Evolutionary conservation across 2,888 invertebrate species (phyloP).

Genomic region (Antheraea yamamai): DNA sequence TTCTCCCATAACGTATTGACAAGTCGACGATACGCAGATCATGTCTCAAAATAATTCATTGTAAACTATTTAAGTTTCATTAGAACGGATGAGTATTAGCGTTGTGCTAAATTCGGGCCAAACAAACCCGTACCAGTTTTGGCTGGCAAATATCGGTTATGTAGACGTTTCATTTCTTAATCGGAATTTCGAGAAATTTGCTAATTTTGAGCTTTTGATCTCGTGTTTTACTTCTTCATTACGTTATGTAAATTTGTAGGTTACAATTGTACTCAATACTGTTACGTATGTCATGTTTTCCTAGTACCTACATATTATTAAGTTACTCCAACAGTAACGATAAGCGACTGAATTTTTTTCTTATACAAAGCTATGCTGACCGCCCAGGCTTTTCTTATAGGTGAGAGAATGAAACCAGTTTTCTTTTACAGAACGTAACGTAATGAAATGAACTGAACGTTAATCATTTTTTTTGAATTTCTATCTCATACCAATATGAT

Average conservation of each 20-base stretch:
- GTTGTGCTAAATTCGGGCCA: conserved; percentile 21
- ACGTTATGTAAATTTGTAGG: background rate
- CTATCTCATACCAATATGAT: too few relatives aligned
- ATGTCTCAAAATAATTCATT: conserved; percentile 18
- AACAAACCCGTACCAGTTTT: conserved; percentile 19
- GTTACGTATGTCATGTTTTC: background rate
- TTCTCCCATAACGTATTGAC: conserved; percentile 19
- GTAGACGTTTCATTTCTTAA: conserved; percentile 23
- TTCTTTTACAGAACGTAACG: too few relatives aligned
- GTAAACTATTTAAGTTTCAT: conserved; percentile 21
- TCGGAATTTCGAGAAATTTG: background rate
- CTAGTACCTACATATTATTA: background rate
- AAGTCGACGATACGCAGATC: conserved; percentile 22
- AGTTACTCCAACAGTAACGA: background rate
- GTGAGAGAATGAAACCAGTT: too few relatives aligned
- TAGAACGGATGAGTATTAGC: conserved; percentile 19
- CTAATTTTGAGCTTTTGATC: conserved; percentile 1
- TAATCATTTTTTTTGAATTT: too few relatives aligned
- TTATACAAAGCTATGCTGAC: too few relatives aligned
- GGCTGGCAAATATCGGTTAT: conserved; percentile 15
- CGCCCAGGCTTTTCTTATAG: too few relatives aligned
- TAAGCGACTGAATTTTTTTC: background rate
- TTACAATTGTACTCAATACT: background rate
- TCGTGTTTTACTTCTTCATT: background rate
- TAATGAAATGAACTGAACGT: too few relatives aligned